phyloP scores from a whole-genome alignment of 2,113 vertebrate species.

The Psilopogon haemacephalus region DNA sequence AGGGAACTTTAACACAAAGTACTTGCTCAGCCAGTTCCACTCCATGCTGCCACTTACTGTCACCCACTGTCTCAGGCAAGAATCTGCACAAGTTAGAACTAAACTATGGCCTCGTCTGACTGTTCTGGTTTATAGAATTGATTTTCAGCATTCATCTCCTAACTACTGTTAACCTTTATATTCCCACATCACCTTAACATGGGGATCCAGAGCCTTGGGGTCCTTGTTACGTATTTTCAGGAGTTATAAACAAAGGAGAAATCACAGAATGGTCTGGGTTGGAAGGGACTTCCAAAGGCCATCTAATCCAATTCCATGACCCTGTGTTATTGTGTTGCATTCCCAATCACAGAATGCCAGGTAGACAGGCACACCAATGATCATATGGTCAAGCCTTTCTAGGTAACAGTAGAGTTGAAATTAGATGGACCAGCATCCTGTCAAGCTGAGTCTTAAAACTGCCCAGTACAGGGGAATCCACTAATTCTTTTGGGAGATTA shows the following conservation, averaged over 20 bases:
- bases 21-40: not conserved
- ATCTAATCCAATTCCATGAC: too few species aligned
- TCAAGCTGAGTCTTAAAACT: too few species aligned
- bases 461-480: too few species aligned
- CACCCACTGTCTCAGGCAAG: rapidly evolving
- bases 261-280: not conserved
- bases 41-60: not conserved
- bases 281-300: too few species aligned
- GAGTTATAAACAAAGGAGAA: not conserved
- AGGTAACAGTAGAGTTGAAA: too few species aligned
- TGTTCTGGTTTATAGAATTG: not conserved
- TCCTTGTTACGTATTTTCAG: not conserved
- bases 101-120: not conserved
- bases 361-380: too few species aligned
- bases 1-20: not conserved
- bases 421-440: too few species aligned
- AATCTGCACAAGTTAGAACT: not conserved
- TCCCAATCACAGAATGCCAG: not conserved
- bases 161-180: not conserved
- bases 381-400: too few species aligned
- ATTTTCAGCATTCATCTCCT: not conserved
- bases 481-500: too few species aligned
- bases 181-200: not conserved
- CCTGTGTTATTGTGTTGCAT: not conserved
- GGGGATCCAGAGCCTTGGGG: not conserved